phyloP scores from a whole-genome alignment of 2,797 vertebrate genomes.

The Carcharodon carcharias region DNA sequence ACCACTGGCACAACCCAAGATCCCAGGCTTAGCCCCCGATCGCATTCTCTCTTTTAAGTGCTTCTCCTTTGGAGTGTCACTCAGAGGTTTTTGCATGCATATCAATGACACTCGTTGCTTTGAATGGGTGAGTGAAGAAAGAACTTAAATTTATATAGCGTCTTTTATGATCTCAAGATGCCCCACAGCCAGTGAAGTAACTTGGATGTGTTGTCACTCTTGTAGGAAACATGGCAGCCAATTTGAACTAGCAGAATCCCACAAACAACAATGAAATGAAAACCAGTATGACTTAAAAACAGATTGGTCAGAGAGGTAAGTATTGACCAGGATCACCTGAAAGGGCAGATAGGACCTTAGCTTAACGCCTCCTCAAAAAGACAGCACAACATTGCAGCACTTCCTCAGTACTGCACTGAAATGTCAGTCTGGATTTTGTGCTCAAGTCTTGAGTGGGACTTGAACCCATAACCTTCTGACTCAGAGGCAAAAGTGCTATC shows the following conservation, averaged over 20 bases:
- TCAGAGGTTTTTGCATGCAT: not conserved
- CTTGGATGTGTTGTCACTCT: not conserved
- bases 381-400: not conserved
- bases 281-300: not conserved
- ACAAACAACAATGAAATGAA: not conserved
- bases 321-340: not conserved
- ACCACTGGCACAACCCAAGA: not conserved
- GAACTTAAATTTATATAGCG: not conserved
- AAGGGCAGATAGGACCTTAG: not conserved
- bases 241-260: not conserved
- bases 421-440: not conserved
- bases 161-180: not conserved
- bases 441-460: not conserved
- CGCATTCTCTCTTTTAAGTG: not conserved
- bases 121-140: not conserved
- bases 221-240: not conserved
- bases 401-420: not conserved
- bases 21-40: not conserved
- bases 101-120: not conserved
- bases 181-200: not conserved
- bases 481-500: not conserved
- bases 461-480: not conserved
- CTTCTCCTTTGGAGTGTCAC: not conserved
- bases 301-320: not conserved
- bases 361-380: not conserved